Evolutionary conservation across 92 coral and sea anemone genomes (phyloP), one percentile per base, ranked within the genome.

Genomic region (Epizoanthus ramosus): DNA sequence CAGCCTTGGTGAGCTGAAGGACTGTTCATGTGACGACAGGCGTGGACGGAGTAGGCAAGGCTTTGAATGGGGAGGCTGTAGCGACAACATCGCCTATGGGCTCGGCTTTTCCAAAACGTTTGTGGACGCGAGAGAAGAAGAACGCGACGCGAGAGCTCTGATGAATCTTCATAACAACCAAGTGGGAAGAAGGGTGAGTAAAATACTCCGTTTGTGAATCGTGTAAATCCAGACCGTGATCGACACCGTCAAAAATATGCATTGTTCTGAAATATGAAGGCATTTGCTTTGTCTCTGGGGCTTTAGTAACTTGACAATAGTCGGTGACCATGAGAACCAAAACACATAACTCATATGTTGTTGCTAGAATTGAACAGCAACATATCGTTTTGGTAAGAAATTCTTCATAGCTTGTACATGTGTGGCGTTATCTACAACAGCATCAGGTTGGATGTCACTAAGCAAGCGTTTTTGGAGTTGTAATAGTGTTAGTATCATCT

Each of bases 31-130:
- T 43, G 92, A 89, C 59, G 90, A 87, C 63, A 74, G 89, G 25
- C 85, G 89, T 28, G 93, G 95, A 35, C 73, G 88, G 22, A 91
- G 95, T 68, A 93, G 88, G 9, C 89, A 97, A 45, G 99, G 97
- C 10, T 97, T 97, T 74, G 91, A 88, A 64, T 97, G 99, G 99
- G 97, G 99, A 76, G 98, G 99, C 63, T 97, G 99, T 57, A 97
- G 98, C 69, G 99, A 94, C 58, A 97, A 97, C 80, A 85, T 97
- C 35, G 90, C 72, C 54, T 97, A 87, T 68, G 99, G 99, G 18
- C 83, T 97, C 63, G 87, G 85, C 79, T 97, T 92, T 69, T 97
- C 99, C 67, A 94, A 94, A 67, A 84, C 90, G 21, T 97, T 97
- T 52, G 97, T 97, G 72, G 99, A 97, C 69, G 92, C 98, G 2